These are phyloP conservation scores for Tetragonula carbonaria DNA, from an alignment of 2,888 invertebrate species.

Conservation along the genomic window DNA sequence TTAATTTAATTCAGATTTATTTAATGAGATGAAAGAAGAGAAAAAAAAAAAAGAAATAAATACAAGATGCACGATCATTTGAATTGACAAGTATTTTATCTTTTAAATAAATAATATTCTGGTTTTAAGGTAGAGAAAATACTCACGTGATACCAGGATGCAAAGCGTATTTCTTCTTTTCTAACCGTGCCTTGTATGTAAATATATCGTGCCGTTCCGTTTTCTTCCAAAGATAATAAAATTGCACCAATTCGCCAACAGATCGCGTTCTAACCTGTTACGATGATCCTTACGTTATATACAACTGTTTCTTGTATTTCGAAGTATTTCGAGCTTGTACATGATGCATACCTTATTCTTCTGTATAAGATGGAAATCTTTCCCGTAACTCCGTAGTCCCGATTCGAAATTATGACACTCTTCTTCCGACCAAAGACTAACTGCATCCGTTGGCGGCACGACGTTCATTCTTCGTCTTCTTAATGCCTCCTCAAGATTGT, in stretches of 20 bases:
- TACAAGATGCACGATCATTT: not conserved
- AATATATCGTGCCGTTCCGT: conserved; percentile 97
- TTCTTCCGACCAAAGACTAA: conserved; percentile 98
- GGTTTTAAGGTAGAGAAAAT: conserved; percentile 75
- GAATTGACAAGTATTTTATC: not conserved
- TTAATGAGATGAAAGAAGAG: not conserved
- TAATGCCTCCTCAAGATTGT: conserved; percentile 97
- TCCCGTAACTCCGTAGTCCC: conserved; percentile 96
- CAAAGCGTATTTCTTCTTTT: conserved; percentile 96
- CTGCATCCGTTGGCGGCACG: conserved; percentile 89
- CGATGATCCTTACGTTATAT: conserved; percentile 26
- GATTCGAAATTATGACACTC: conserved; percentile 98
- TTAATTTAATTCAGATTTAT: not conserved
- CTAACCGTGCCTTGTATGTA: conserved; percentile 94
- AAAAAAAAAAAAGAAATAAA: not conserved
- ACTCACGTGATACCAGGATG: conserved; percentile 94
- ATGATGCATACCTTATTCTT: conserved; percentile 90
- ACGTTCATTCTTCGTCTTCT: conserved; percentile 91
- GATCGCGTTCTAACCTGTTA: conserved; percentile 93
- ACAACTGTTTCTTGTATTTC: not conserved
- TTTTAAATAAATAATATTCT: not conserved
- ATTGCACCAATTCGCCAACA: conserved; percentile 98
- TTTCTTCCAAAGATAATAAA: conserved; percentile 99
- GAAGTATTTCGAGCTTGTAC: not conserved
- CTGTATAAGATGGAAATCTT: conserved; percentile 97